phyloP scores from a whole-genome alignment of 2,113 vertebrate species.

The Hippolais icterina region DNA sequence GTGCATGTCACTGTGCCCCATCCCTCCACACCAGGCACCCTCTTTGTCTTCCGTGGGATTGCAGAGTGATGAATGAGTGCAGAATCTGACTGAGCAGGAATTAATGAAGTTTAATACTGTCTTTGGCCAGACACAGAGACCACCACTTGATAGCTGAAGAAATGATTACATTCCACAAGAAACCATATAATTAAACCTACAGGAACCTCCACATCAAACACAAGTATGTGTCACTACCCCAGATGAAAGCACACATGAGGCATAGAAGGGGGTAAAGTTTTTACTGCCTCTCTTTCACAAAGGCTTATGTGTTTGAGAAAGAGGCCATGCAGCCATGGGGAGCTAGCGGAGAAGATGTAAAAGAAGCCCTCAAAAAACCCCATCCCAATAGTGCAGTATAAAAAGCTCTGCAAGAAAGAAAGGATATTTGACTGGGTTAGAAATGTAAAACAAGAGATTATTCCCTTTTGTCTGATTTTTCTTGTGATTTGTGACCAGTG shows the following conservation, averaged over 20 bases:
- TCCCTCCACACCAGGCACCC: rapidly evolving
- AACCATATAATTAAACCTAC: constrained; percentile 58
- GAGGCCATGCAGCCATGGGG: background rate
- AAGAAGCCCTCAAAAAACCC: background rate
- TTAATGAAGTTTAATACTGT: constrained; percentile 33
- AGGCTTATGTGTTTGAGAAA: constrained; percentile 41
- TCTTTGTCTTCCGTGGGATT: background rate
- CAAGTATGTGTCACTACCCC: constrained; percentile 30
- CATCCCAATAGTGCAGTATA: background rate
- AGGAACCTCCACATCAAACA: constrained; percentile 50
- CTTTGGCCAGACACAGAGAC: constrained; percentile 38
- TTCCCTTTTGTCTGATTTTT: background rate
- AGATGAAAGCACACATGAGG: constrained; percentile 35
- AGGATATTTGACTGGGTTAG: background rate
- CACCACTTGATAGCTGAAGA: constrained; percentile 40
- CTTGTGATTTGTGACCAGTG: background rate
- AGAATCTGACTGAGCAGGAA: background rate
- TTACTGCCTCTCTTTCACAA: constrained; percentile 44
- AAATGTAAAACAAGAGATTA: background rate
- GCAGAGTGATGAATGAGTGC: constrained; percentile 33
- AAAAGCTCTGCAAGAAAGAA: constrained; percentile 9
- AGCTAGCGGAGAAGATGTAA: constrained; percentile 7
- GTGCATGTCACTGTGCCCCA: background rate
- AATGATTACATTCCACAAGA: constrained; percentile 32
- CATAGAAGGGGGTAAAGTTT: constrained; percentile 9